phyloP scores from a whole-genome alignment of 2,888 invertebrate species.

The Ectobius pallidus region DNA sequence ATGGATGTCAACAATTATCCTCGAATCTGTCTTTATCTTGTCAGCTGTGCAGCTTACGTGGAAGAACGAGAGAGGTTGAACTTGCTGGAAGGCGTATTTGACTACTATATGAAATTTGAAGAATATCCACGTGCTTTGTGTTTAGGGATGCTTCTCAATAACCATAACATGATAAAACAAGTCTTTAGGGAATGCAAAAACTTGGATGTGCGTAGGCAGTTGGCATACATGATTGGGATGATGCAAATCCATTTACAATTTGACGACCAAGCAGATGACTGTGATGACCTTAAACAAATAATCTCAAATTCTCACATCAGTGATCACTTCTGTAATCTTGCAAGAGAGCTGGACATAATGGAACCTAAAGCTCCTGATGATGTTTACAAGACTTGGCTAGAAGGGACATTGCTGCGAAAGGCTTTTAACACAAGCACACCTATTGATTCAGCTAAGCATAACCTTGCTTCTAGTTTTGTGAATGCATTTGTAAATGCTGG shows the following conservation, averaged over 20 bases:
- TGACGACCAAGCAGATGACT: constrained; percentile 66
- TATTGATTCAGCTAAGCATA: constrained; percentile 94
- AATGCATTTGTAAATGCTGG: constrained; percentile 99
- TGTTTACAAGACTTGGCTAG: constrained; percentile 97
- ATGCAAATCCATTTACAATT: constrained; percentile 91
- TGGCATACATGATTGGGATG: constrained; percentile 95
- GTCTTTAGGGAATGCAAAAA: constrained; percentile 81
- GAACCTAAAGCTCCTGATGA: constrained; percentile 99
- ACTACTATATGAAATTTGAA: constrained; percentile 84
- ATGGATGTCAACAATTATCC: constrained; percentile 78
- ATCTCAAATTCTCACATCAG: constrained; percentile 94
- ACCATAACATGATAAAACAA: constrained; percentile 47
- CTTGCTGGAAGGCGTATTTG: constrained; percentile 80
- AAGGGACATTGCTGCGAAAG: constrained; percentile 72
- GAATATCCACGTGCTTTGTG: constrained; percentile 90
- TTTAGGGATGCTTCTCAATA: constrained; percentile 88
- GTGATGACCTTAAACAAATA: constrained; percentile 85
- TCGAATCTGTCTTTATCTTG: constrained; percentile 35
- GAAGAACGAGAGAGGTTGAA: constrained; percentile 92
- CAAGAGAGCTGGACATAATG: constrained; percentile 97
- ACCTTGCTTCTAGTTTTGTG: constrained; percentile 96
- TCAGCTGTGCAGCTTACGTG: constrained; percentile 94
- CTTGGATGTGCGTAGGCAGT: constrained; percentile 85
- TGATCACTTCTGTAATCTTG: constrained; percentile 90
- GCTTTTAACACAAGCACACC: constrained; percentile 70